A percentile compares a stretch with the other conserved stretches of the same genome.
Evolutionary conservation across 2,113 vertebrate genomes (phyloP).

Genomic region (Myrmecophaga tridactyla): DNA sequence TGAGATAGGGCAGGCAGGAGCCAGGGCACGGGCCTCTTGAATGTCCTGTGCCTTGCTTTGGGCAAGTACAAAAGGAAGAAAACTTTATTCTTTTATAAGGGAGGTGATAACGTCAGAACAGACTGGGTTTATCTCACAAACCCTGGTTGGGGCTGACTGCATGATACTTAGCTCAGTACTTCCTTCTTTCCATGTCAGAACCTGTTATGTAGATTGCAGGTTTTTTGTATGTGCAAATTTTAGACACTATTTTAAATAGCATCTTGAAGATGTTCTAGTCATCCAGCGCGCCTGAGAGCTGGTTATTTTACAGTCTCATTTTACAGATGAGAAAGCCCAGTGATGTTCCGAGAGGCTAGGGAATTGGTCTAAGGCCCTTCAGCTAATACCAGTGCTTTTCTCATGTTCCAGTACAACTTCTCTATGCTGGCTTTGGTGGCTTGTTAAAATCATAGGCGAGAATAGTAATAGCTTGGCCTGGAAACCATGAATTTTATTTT

Average conservation of each 20-base stretch:
- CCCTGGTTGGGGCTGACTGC: background rate
- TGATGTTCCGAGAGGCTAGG: background rate
- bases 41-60: background rate
- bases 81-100: background rate
- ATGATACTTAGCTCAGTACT: background rate
- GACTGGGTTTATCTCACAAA: background rate
- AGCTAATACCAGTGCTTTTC: background rate
- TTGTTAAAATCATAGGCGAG: background rate
- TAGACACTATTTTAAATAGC: background rate
- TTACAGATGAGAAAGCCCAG: background rate
- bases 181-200: background rate
- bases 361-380: accelerated
- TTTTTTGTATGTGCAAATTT: background rate
- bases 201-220: background rate
- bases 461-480: background rate
- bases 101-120: background rate
- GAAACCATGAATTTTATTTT: background rate
- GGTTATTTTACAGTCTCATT: background rate
- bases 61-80: background rate
- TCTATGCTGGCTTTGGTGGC: background rate
- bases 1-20: background rate
- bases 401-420: background rate
- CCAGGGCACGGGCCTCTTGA: background rate
- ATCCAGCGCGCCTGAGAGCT: background rate
- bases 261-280: background rate